Conservation (phyloP, 2,797 vertebrate genomes). For the Gymnopithys bicolor region DNA sequence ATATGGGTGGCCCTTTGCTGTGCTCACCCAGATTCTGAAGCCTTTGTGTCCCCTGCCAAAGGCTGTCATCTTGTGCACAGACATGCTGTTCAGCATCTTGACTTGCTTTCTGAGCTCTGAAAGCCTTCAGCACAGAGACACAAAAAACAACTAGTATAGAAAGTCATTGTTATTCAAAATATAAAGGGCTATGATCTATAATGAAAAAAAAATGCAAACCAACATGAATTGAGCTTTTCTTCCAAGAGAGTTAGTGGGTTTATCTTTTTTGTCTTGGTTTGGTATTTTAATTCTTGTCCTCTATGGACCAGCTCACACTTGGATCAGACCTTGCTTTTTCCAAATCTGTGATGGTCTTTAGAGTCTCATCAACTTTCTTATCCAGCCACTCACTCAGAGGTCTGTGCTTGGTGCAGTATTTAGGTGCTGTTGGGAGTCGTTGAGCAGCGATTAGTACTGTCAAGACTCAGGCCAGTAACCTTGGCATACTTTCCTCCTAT, state of each 20-base stretch:
- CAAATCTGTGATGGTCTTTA: background rate
- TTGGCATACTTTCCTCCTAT: background rate
- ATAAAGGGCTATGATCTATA: background rate
- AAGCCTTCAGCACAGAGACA: background rate
- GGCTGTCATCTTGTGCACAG: slow-evolving; percentile 21
- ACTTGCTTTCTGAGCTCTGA: background rate
- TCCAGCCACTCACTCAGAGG: accelerated
- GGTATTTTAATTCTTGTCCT: background rate
- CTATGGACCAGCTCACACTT: background rate
- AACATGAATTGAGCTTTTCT: background rate
- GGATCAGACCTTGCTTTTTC: background rate
- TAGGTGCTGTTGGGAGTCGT: accelerated
- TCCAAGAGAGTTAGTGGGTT: background rate
- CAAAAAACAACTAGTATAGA: background rate
- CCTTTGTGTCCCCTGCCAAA: slow-evolving; percentile 29
- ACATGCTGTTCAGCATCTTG: slow-evolving; percentile 8
- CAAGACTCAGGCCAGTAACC: background rate
- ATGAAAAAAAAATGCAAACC: background rate
- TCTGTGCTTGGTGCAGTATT: accelerated
- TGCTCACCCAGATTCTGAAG: background rate
- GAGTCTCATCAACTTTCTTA: background rate
- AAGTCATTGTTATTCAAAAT: background rate
- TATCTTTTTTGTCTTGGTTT: background rate
- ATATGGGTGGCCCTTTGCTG: background rate
- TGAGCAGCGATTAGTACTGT: background rate